Evolutionary conservation across 2,888 invertebrate species (phyloP).

Genomic region (Nezara viridula): DNA sequence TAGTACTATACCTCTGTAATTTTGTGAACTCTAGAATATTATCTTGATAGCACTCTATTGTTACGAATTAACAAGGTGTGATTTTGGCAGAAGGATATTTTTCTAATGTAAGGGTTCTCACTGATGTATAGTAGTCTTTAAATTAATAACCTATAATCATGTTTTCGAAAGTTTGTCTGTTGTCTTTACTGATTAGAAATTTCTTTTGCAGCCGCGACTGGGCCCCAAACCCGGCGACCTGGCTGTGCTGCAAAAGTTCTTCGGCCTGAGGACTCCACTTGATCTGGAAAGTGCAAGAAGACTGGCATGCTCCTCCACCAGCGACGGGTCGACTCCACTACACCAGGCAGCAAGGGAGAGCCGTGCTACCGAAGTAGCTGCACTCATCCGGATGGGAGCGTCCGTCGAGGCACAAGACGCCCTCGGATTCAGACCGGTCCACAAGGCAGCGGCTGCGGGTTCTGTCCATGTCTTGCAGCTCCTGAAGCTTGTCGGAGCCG

Average conservation of each 20-base stretch:
- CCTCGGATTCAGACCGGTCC: not conserved
- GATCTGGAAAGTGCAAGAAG: not conserved
- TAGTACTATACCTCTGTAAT: too few relatives aligned
- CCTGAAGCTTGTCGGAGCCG: not conserved
- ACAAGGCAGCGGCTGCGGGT: not conserved
- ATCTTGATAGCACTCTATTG: too few relatives aligned
- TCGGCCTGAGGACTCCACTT: not conserved
- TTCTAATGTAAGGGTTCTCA: too few relatives aligned
- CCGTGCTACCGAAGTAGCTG: not conserved
- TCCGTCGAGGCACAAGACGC: not conserved
- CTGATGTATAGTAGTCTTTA: too few relatives aligned
- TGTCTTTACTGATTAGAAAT: not conserved
- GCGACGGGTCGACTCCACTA: not conserved
- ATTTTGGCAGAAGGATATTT: too few relatives aligned
- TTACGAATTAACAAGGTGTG: too few relatives aligned
- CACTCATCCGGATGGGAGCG: not conserved
- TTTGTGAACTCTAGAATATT: too few relatives aligned
- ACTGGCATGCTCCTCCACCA: not conserved
- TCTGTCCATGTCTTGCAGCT: not conserved
- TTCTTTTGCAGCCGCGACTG: not conserved
- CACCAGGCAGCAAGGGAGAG: not conserved
- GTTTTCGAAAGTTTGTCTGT: too few relatives aligned
- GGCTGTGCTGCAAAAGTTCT: not conserved
- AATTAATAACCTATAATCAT: too few relatives aligned
- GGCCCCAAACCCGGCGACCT: not conserved